Percentiles rank a stretch among this genome's conserved stretches.
Conservation (phyloP, 2,797 vertebrate genomes). For the Coracias cyanogaster region DNA sequence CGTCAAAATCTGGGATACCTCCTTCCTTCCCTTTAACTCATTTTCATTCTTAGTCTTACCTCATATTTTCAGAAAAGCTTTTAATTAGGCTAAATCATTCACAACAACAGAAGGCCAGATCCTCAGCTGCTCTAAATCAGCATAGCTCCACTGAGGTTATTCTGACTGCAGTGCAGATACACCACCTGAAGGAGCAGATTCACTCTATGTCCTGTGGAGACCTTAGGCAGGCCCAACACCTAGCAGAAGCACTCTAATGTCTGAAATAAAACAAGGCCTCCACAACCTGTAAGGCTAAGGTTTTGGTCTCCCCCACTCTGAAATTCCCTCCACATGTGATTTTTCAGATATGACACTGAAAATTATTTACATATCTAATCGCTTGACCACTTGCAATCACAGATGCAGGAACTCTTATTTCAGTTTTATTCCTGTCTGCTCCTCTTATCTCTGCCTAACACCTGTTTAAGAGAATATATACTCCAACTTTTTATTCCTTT, state of each 20-base stretch:
- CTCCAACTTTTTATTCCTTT: neutral
- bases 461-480: neutral
- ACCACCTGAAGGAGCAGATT: neutral
- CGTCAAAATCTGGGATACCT: neutral
- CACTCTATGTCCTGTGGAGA: neutral
- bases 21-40: neutral
- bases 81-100: neutral
- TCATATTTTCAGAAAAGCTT: neutral
- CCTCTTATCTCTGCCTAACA: conserved; percentile 42
- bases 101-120: neutral
- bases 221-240: neutral
- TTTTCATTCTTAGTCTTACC: neutral
- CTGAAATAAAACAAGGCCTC: neutral
- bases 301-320: neutral
- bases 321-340: neutral
- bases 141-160: neutral
- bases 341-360: neutral
- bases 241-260: neutral
- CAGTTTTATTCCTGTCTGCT: neutral
- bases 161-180: neutral
- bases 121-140: neutral
- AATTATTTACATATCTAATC: neutral
- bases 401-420: neutral
- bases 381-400: neutral
- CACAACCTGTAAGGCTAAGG: neutral